Conservation (phyloP, 1,140 invertebrate genomes). For the Tetraneura akinire region DNA sequence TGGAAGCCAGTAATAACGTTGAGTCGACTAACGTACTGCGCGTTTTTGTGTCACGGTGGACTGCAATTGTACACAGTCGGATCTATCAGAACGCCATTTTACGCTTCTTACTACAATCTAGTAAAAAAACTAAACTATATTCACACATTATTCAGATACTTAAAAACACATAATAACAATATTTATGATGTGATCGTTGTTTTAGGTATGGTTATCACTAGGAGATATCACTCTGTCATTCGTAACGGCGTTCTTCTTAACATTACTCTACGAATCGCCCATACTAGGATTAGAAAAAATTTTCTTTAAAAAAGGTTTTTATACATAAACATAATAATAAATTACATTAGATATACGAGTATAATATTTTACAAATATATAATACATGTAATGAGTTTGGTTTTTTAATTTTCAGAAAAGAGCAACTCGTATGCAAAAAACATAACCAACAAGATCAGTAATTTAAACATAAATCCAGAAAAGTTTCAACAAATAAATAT, state of each 20-base stretch:
- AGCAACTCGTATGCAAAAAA: neutral
- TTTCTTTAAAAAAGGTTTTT: slow-evolving; percentile 60
- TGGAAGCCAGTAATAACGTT: slow-evolving; percentile 69
- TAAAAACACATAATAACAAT: neutral
- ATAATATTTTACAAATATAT: too few relatives aligned
- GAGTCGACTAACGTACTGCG: slow-evolving; percentile 70
- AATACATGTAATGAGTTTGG: too few relatives aligned
- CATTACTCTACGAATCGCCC: slow-evolving; percentile 70
- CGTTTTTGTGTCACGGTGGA: slow-evolving; percentile 71
- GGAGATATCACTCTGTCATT: slow-evolving; percentile 66
- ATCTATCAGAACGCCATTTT: slow-evolving; percentile 61
- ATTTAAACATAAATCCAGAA: neutral
- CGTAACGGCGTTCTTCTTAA: slow-evolving; percentile 65
- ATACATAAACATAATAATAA: neutral
- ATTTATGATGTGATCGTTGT: slow-evolving; percentile 53
- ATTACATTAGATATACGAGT: too few relatives aligned
- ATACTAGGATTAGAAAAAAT: slow-evolving; percentile 71
- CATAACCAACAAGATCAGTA: neutral
- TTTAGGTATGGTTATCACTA: slow-evolving; percentile 62
- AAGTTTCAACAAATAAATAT: slow-evolving; percentile 27
- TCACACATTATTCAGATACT: neutral
- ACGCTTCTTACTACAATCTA: slow-evolving; percentile 22
- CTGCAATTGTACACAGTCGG: slow-evolving; percentile 67
- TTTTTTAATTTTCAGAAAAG: slow-evolving; percentile 26
- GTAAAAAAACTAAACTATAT: neutral